Base-by-base conservation (phyloP, 2,888 invertebrate genomes). In the Prosopocoilus inquinatus region DNA sequence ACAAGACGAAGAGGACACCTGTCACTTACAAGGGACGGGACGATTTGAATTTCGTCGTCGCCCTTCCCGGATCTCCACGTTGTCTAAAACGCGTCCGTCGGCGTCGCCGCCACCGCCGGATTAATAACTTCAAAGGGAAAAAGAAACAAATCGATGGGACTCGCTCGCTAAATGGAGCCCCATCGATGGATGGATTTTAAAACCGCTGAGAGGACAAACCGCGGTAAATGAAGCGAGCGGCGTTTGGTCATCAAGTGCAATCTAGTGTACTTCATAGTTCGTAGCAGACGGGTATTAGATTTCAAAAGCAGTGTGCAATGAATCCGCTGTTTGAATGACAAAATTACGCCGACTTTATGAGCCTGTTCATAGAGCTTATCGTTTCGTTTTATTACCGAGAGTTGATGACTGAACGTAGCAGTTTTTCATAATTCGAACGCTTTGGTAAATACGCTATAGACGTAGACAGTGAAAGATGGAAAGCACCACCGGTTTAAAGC, bases 241-340 rank as follows among this genome's bases (percentile, higher is more conserved):
- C 62, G 60, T 65, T 65, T 61, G 60, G 64, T 60, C 64, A 64
- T 65, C 62, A 61, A 64, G 61, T 59, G 64, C 60, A 61, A 59
- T 63, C 55, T 63, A 61, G 54, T 59, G 59, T 57, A 52, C 57
- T 58, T 59, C 50, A 56, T 58, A 58, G 56, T 56, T 52, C 53
- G 45, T 51, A 45, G 52, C 60, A 60, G 57, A 57, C 55, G 51
- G 52, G 51, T 57, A 60, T 59, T 58, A 57, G 50, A 56, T 63
- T 63, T 62, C 61, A 63, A 63, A 60, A 53, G 61, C 59, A n/a
- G n/a, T 48, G 49, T 57, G 57, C 50, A 53, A 41, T 46, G 46
- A 45, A 50, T 50, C 50, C 47, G 28, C 51, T 55, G 51, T 58
- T 58, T 58, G 58, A 54, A 50, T 54, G 53, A 47, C 57, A 50